Evolutionary conservation across 1,140 invertebrate genomes (phyloP).

Genomic region (Halotydeus destructor): DNA sequence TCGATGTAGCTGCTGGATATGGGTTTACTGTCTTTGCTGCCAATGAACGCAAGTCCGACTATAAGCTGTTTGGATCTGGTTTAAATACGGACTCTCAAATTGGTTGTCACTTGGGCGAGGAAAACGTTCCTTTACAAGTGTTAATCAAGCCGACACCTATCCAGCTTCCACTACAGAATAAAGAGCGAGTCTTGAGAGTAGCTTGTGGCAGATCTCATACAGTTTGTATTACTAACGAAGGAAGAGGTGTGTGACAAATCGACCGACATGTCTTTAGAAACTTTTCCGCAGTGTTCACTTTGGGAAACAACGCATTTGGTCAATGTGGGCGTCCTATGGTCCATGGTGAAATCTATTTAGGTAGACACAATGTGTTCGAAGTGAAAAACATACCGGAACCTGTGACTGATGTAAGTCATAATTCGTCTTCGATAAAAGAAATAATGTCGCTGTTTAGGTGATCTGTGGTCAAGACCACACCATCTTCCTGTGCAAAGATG

Average conservation of each 20-base stretch:
- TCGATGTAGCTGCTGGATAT: conserved; percentile 58
- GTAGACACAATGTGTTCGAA: conserved; percentile 31
- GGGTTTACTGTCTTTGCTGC: conserved; percentile 69
- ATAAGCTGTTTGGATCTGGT: conserved; percentile 61
- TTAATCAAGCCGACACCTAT: conserved; percentile 47
- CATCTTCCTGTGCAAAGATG: conserved; percentile 53
- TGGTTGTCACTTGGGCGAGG: conserved; percentile 30
- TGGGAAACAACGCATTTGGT: conserved; percentile 83
- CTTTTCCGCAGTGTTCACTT: conserved; percentile 36
- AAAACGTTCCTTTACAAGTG: conserved; percentile 36
- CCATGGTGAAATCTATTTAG: conserved; percentile 46
- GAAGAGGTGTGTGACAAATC: conserved; percentile 21
- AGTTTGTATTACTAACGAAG: conserved; percentile 50
- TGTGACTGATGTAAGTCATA: not conserved
- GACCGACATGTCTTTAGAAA: not conserved
- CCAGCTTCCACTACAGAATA: conserved; percentile 39
- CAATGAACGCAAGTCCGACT: conserved; percentile 33
- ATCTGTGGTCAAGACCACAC: conserved; percentile 72
- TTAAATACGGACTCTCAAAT: conserved; percentile 82
- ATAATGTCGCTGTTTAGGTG: too few species aligned
- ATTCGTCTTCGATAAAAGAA: not conserved
- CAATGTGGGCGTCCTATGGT: conserved; percentile 74
- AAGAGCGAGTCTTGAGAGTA: conserved; percentile 34
- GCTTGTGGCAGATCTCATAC: conserved; percentile 70
- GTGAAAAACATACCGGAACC: not conserved